Percentiles rank a stretch among this genome's conserved stretches.
Conservation (phyloP, 2,113 vertebrate genomes). For the Hippopotamus amphibius region DNA sequence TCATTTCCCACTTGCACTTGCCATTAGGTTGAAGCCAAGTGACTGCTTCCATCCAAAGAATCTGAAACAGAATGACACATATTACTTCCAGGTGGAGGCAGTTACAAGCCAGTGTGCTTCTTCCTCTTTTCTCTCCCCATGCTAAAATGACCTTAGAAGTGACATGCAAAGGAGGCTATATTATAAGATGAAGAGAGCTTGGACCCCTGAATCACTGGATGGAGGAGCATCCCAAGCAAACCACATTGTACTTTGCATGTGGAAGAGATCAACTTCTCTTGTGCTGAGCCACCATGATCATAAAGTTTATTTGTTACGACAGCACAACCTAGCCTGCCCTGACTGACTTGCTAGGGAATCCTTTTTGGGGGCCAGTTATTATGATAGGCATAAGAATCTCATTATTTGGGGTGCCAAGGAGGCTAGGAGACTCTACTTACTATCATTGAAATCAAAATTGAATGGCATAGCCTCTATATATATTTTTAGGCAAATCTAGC, state of each 20-base stretch:
- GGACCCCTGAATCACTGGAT: neutral
- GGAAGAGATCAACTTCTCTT: neutral
- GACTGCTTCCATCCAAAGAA: neutral
- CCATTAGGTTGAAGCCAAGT: neutral
- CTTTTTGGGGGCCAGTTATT: neutral
- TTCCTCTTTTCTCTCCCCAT: neutral
- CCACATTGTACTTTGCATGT: neutral
- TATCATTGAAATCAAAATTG: neutral
- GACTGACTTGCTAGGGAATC: neutral
- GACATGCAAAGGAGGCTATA: neutral
- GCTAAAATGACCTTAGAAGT: neutral
- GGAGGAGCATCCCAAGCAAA: neutral
- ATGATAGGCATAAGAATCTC: neutral
- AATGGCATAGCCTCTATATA: accelerated
- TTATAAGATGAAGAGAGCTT: neutral
- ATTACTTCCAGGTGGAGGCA: neutral
- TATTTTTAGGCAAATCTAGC: constrained; percentile 38
- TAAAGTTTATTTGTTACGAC: neutral
- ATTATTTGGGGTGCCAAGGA: neutral
- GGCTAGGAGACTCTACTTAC: neutral
- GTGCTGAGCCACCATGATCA: accelerated
- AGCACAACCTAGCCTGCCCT: neutral
- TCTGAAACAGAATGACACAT: neutral
- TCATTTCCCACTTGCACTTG: neutral
- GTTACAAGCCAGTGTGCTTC: neutral